phyloP scores from a whole-genome alignment of 2,113 vertebrate species.

The Otolemur garnettii region DNA sequence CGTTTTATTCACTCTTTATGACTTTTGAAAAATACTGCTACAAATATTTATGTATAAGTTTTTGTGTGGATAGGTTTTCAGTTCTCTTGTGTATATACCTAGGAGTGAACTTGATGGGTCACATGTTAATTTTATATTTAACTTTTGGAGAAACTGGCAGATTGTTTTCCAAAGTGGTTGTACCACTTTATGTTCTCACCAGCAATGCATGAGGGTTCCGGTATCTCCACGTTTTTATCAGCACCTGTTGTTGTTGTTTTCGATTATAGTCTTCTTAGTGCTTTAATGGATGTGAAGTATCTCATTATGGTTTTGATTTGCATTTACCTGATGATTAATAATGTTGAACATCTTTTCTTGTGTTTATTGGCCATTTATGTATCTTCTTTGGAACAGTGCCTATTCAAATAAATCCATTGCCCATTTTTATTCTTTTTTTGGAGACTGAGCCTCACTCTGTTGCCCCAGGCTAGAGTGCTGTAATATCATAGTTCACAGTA shows the following conservation, averaged over 20 bases:
- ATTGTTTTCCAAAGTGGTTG: background rate
- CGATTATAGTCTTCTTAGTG: background rate
- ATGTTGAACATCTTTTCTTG: background rate
- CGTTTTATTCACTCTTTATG: background rate
- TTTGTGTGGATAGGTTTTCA: background rate
- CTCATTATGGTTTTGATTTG: background rate
- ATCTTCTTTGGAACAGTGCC: slow-evolving; percentile 48
- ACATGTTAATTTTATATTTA: background rate
- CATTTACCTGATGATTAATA: background rate
- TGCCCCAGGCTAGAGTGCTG: too few relatives aligned
- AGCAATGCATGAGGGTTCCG: background rate
- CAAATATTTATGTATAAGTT: background rate
- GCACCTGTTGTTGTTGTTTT: background rate
- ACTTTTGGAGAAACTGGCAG: background rate
- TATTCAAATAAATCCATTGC: background rate
- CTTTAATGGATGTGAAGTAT: background rate
- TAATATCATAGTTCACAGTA: too few relatives aligned
- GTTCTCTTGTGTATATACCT: background rate
- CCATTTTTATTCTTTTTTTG: slow-evolving; percentile 36
- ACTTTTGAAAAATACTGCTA: background rate
- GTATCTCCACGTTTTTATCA: background rate
- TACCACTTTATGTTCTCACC: background rate
- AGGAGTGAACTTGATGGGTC: background rate
- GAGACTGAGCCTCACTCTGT: too few relatives aligned
- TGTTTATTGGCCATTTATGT: background rate